Evolutionary conservation across 2,113 vertebrate species (phyloP).

Genomic region (Chroicocephalus ridibundus): DNA sequence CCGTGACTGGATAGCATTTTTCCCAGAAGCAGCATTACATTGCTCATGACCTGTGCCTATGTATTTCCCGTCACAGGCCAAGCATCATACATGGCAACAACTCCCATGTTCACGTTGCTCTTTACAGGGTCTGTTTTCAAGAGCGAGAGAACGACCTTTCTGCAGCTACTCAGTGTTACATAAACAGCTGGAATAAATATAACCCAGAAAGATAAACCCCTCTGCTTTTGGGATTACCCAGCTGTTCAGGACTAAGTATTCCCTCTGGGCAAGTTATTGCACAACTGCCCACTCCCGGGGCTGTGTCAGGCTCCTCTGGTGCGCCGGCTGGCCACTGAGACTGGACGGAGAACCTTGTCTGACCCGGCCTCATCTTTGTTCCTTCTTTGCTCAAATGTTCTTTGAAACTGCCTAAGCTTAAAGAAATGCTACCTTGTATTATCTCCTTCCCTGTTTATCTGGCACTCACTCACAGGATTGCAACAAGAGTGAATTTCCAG

Average conservation of each 20-base stretch:
- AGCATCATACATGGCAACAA: neutral
- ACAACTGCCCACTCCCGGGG: neutral
- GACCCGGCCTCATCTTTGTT: neutral
- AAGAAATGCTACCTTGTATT: neutral
- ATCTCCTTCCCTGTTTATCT: neutral
- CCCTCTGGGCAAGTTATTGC: neutral
- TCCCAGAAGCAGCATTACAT: neutral
- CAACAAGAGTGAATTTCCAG: neutral
- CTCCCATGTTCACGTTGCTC: neutral
- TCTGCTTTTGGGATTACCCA: slow-evolving; percentile 16
- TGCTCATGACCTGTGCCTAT: neutral
- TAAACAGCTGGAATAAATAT: slow-evolving; percentile 35
- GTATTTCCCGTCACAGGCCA: neutral
- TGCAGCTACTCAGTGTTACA: slow-evolving; percentile 2
- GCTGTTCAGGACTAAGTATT: slow-evolving; percentile 1
- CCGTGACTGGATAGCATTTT: neutral
- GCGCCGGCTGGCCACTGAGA: neutral
- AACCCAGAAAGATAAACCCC: neutral
- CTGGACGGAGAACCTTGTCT: neutral
- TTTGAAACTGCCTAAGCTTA: slow-evolving; percentile 1
- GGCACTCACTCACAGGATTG: neutral
- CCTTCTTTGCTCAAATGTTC: slow-evolving; percentile 1
- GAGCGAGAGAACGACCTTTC: neutral
- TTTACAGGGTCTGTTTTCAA: neutral
- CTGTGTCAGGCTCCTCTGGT: neutral